Evolutionary conservation across 2,113 vertebrate genomes (phyloP).

Genomic region (Thermophis baileyi): DNA sequence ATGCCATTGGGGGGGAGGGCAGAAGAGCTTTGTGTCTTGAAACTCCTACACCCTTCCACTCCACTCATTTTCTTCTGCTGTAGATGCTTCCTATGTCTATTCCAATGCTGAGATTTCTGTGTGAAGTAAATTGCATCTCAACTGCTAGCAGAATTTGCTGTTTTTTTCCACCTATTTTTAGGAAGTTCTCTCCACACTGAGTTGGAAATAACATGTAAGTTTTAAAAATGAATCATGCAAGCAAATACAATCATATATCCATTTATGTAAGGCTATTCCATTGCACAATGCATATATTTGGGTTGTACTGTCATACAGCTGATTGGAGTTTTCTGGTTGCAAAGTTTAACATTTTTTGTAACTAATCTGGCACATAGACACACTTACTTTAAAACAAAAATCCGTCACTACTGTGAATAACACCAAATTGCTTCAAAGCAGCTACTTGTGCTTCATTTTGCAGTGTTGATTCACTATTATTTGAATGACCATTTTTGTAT

Average conservation of each 20-base stretch:
- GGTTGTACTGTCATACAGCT: not conserved
- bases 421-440: not conserved
- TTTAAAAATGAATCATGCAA: not conserved
- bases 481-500: not conserved
- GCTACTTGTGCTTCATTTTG: not conserved
- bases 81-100: not conserved
- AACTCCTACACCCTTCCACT: not conserved
- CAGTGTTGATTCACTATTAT: not conserved
- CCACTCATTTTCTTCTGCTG: not conserved
- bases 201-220: not conserved
- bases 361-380: not conserved
- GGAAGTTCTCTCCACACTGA: not conserved
- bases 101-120: not conserved
- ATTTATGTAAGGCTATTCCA: not conserved
- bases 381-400: not conserved
- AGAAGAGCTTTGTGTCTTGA: not conserved
- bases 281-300: not conserved
- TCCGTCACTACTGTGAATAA: not conserved
- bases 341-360: not conserved
- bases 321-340: not conserved
- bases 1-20: not conserved
- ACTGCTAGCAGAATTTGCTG: not conserved
- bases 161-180: not conserved
- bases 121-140: not conserved
- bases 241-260: not conserved